Evolutionary conservation across 2,113 vertebrate species (phyloP), one percentile per base, ranked within the genome.

Genomic region (Meriones unguiculatus): DNA sequence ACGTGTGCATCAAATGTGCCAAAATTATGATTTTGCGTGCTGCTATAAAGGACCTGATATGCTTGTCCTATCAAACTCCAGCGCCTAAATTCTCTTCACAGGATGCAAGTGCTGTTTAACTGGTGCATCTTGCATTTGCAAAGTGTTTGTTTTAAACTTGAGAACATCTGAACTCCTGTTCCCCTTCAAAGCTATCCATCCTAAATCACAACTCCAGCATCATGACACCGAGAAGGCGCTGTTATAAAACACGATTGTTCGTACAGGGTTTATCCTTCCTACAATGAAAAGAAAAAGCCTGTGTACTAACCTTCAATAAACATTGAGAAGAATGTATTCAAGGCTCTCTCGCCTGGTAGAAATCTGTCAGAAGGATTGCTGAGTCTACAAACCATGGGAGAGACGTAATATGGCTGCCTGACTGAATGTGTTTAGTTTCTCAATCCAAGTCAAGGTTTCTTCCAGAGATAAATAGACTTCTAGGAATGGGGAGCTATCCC

Each of bases 291-390:
- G 87, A 70, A 62, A 96, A 97, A 95, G 87, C 90, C 41, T 93
- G 75, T 92, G 87, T 95, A 88, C 93, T 95, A 96, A 96, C 96
- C 96, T 97, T 97, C 94, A 97, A 97, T 98, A 98, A 98, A 97
- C 96, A 97, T 94, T 97, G 95, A 95, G 93, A 96, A 96, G 95
- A 97, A 97, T 93, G 95, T 93, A 94, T 94, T 97, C 95, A 95
- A 97, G 72, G 52, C 75, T 95, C 46, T 97, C 62, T 87, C 89
- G 88, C 76, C 73, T 85, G 64, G 72, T 73, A 91, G 92, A 97
- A 92, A 96, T 82, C 82, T 95, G 91, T 96, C 91, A 94, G 62
- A 91, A 84, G 30, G 76, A 95, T 76, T 96, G 89, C 94, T 95
- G 89, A 97, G 75, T 95, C 87, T 28, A 93, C 95, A 97, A 65